Evolutionary conservation across 2,888 invertebrate species (phyloP).

Genomic region (Epinotia demarniana): DNA sequence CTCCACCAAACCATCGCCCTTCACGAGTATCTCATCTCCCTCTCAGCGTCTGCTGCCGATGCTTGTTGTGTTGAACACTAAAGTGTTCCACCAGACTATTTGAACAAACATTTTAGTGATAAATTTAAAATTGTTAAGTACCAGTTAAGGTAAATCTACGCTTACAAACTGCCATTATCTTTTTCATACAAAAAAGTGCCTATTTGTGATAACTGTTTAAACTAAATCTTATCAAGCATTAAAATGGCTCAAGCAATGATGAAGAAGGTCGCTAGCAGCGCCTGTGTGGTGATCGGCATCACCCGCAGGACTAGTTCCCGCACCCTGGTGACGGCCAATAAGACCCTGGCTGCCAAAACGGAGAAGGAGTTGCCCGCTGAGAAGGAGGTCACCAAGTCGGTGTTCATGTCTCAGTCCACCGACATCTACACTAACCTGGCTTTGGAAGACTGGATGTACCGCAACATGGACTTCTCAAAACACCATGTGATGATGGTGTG

Average conservation of each 20-base stretch:
- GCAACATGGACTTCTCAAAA: slow-evolving; percentile 91
- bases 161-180: slow-evolving; percentile 65
- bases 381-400: slow-evolving; percentile 90
- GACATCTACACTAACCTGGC: slow-evolving; percentile 97
- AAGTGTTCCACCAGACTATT: slow-evolving; percentile 60
- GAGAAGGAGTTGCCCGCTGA: slow-evolving; percentile 67
- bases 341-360: slow-evolving; percentile 61
- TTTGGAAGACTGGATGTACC: slow-evolving; percentile 98
- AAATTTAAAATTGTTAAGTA: slow-evolving; percentile 53
- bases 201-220: slow-evolving; percentile 57
- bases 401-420: slow-evolving; percentile 95
- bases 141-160: slow-evolving; percentile 64
- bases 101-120: slow-evolving; percentile 59
- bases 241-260: slow-evolving; percentile 81
- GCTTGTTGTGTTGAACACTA: slow-evolving; percentile 67
- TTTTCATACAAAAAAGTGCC: slow-evolving; percentile 82
- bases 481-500: slow-evolving; percentile 95
- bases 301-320: slow-evolving; percentile 72
- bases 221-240: slow-evolving; percentile 52
- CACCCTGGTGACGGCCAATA: slow-evolving; percentile 63
- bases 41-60: slow-evolving; percentile 90
- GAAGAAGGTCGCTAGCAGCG: slow-evolving; percentile 74
- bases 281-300: slow-evolving; percentile 71
- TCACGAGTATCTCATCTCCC: slow-evolving; percentile 93
- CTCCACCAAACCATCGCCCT: slow-evolving; percentile 95